These are phyloP conservation scores for Mesocricetus auratus DNA, from an alignment of 2,113 vertebrate species.

Conservation along the genomic window DNA sequence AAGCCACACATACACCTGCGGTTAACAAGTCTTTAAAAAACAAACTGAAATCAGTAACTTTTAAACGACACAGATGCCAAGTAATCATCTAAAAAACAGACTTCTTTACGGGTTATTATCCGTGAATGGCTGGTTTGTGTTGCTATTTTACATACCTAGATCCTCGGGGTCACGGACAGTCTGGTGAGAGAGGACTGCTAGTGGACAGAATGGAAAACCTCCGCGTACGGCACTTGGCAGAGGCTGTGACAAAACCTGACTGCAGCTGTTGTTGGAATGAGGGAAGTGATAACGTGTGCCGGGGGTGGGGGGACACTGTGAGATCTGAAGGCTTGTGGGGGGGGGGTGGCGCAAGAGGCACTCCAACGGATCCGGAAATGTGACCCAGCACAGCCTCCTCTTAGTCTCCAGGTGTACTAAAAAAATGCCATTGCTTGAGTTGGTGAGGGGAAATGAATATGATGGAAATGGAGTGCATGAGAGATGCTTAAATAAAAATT, in stretches of 20 bases:
- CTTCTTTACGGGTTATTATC: background rate
- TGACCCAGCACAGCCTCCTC: background rate
- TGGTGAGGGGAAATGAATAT: background rate
- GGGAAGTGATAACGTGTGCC: background rate
- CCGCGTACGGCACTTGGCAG: background rate
- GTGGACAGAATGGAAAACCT: background rate
- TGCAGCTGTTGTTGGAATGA: background rate
- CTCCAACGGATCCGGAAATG: background rate
- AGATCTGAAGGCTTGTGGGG: background rate
- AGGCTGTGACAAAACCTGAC: background rate
- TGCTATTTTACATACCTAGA: background rate
- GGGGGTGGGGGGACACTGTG: no score
- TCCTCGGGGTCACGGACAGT: background rate
- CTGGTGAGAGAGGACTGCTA: background rate
- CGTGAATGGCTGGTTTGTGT: background rate
- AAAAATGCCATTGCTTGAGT: background rate
- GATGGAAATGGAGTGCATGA: background rate
- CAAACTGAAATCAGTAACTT: background rate
- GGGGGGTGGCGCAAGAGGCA: background rate
- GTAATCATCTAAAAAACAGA: background rate
- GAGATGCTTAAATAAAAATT: constrained; percentile 1
- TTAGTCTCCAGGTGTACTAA: background rate
- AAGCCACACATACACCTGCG: no score
- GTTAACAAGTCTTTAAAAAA: background rate
- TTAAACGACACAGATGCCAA: background rate